Conservation (phyloP, 2,113 vertebrate genomes). For the Dryoscopus gambensis region DNA sequence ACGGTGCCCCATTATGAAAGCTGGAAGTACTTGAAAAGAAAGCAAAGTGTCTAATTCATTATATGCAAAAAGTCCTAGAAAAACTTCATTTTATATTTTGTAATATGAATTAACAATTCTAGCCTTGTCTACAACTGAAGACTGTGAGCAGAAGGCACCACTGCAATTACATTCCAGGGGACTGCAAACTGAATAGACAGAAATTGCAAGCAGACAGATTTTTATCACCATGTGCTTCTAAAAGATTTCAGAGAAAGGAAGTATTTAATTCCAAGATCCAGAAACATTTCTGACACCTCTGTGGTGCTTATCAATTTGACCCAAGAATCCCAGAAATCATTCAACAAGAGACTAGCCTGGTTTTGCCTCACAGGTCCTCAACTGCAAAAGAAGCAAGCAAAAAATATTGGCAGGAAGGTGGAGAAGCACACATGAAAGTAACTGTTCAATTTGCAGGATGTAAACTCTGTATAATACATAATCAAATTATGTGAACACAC, state of each 20-base stretch:
- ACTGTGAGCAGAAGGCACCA: neutral
- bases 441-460: neutral
- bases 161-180: neutral
- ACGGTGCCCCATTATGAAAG: neutral
- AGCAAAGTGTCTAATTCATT: neutral
- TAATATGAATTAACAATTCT: neutral
- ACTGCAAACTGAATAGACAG: neutral
- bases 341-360: neutral
- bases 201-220: neutral
- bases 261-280: neutral
- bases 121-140: neutral
- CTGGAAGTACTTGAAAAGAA: neutral
- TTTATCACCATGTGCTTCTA: neutral
- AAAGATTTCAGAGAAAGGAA: neutral
- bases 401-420: neutral
- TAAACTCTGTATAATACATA: neutral
- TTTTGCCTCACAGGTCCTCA: neutral
- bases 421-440: neutral
- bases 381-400: neutral
- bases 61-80: neutral
- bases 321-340: neutral
- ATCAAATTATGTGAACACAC: neutral
- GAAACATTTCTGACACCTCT: neutral
- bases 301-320: neutral
- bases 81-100: neutral